Evolutionary conservation across 2,888 invertebrate genomes (phyloP).

Genomic region (Quadroppia sp.): DNA sequence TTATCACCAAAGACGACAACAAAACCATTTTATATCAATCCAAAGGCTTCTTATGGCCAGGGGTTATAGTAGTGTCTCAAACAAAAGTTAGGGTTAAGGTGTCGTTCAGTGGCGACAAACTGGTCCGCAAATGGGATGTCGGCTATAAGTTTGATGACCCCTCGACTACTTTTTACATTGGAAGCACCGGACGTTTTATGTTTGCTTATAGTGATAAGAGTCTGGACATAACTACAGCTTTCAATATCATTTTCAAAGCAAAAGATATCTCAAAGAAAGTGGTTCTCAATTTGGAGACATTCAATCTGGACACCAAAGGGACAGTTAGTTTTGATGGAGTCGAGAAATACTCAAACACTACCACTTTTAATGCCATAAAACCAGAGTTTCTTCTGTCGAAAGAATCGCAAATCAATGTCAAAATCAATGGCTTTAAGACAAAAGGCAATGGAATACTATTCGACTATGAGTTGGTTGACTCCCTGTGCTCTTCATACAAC

Average conservation of each 20-base stretch:
- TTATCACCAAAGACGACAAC: neutral
- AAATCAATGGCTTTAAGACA: neutral
- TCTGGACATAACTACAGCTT: neutral
- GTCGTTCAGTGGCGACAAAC: neutral
- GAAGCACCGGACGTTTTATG: constrained; percentile 1
- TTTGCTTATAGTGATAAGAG: neutral
- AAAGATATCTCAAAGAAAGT: neutral
- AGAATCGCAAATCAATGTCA: neutral
- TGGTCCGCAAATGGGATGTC: neutral
- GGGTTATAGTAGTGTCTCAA: neutral
- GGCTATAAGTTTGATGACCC: neutral
- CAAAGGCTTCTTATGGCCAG: neutral
- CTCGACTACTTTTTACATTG: neutral
- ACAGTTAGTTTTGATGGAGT: neutral
- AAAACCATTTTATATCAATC: neutral
- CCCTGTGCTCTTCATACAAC: constrained; percentile 6
- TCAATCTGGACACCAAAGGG: neutral
- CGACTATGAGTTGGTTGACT: constrained; percentile 18
- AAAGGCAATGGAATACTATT: neutral
- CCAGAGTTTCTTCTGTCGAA: neutral
- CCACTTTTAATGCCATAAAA: neutral
- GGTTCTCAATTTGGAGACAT: neutral
- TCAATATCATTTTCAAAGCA: neutral
- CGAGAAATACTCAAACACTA: neutral
- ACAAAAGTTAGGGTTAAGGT: neutral